Evolutionary conservation across 2,888 invertebrate genomes (phyloP).

Genomic region (Machimus atricapillus): DNA sequence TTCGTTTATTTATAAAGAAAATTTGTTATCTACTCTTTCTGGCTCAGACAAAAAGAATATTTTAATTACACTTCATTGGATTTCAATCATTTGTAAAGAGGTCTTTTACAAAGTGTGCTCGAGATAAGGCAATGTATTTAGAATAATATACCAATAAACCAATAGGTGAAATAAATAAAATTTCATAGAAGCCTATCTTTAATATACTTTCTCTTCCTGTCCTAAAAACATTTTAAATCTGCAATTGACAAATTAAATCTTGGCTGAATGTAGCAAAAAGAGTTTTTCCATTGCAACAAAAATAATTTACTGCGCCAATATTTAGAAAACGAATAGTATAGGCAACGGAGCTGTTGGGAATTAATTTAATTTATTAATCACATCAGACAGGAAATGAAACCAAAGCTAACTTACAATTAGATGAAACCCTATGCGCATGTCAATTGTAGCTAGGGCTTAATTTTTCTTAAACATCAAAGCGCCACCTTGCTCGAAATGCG

Average conservation of each 20-base stretch:
- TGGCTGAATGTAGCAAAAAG: no score
- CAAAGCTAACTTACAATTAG: neutral
- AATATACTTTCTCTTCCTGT: neutral
- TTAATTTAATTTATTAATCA: no score
- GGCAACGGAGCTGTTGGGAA: no score
- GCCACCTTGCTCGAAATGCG: neutral
- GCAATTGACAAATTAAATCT: no score
- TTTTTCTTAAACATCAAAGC: neutral
- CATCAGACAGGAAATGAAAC: neutral
- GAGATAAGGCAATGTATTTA: slow-evolving; percentile 37
- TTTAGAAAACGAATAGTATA: no score
- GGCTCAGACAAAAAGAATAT: neutral
- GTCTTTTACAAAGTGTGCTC: slow-evolving; percentile 32
- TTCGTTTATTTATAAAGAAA: neutral
- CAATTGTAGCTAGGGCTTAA: neutral
- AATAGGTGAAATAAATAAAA: slow-evolving; percentile 47
- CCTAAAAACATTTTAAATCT: neutral
- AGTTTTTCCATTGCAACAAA: no score
- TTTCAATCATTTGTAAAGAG: slow-evolving; percentile 12
- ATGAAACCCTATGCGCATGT: neutral
- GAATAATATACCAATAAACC: slow-evolving; percentile 37
- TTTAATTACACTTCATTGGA: neutral
- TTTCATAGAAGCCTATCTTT: slow-evolving; percentile 43
- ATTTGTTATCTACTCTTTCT: neutral
- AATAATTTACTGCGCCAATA: no score